These are phyloP conservation scores for Mandrillus leucophaeus DNA, from an alignment of 2,113 vertebrate genomes.

Conservation along the genomic window DNA sequence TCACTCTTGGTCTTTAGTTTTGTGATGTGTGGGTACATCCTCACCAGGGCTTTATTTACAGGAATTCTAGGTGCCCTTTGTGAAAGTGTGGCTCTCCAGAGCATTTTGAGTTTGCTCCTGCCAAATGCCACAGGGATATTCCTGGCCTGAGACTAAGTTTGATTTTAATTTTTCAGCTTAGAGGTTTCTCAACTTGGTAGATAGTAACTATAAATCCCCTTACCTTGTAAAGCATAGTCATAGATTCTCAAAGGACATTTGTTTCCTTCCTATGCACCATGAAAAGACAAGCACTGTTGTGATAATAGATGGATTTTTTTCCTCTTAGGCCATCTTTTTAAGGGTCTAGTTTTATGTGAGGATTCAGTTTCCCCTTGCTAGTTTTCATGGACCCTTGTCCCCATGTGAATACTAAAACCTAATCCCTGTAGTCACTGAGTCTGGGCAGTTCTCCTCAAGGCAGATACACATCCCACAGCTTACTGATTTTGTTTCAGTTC, in stretches of 20 bases:
- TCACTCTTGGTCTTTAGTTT: not conserved
- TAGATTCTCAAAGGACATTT: not conserved
- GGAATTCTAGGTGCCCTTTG: not conserved
- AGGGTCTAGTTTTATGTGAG: not conserved
- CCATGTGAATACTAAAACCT: not conserved
- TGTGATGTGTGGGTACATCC: not conserved
- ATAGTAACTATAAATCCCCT: not conserved
- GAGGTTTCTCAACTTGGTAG: not conserved
- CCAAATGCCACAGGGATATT: not conserved
- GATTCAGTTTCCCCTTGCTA: constrained; percentile 17
- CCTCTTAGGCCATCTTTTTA: not conserved
- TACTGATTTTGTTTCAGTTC: not conserved
- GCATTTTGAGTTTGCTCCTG: not conserved
- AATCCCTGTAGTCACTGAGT: not conserved
- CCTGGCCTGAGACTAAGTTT: constrained; percentile 32
- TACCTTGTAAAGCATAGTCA: not conserved
- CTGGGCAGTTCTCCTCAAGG: not conserved
- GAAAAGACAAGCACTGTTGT: not conserved
- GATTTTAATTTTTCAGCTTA: constrained; percentile 30
- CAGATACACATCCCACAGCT: not conserved
- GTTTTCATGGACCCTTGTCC: not conserved
- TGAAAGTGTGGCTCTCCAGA: not conserved
- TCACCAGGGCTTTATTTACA: not conserved
- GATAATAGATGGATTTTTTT: not conserved
- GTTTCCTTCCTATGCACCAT: not conserved